Conservation (phyloP, 2,113 vertebrate species). For the Hiodon tergisus region DNA sequence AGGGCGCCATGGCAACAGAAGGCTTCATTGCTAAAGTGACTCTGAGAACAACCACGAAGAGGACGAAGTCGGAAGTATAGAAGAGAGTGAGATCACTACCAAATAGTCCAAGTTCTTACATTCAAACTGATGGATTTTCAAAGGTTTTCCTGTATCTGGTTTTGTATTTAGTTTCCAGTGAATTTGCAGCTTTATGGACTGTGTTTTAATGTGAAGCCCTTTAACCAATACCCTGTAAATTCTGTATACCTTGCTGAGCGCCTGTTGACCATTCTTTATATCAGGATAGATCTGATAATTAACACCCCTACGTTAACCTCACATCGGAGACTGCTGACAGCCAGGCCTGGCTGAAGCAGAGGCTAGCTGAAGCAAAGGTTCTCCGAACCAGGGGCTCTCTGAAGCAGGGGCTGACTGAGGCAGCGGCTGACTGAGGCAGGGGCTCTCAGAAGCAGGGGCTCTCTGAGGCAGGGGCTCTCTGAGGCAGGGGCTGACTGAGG, state of each 20-base stretch:
- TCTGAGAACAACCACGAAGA: background rate
- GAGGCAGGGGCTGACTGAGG: too few species aligned
- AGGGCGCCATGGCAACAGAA: slow-evolving; percentile 34
- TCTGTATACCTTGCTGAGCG: slow-evolving; percentile 16
- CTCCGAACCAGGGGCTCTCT: too few species aligned
- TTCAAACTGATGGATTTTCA: background rate
- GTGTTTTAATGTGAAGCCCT: too few species aligned
- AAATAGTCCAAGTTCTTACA: background rate
- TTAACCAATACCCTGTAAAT: background rate
- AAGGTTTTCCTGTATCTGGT: background rate
- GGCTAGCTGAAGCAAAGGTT: too few species aligned
- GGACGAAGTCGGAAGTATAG: background rate
- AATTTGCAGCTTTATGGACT: too few species aligned
- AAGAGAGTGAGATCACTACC: background rate
- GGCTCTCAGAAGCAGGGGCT: too few species aligned
- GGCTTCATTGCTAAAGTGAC: slow-evolving; percentile 3
- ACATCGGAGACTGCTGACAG: slow-evolving; percentile 22
- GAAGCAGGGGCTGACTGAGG: too few species aligned
- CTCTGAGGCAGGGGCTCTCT: too few species aligned
- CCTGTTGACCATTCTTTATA: slow-evolving; percentile 5
- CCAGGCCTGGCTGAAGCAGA: slow-evolving; percentile 21
- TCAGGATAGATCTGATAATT: background rate
- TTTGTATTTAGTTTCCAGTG: background rate
- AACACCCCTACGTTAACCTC: slow-evolving; percentile 26
- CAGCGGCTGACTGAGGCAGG: too few species aligned